A percentile compares a stretch with the other conserved stretches of the same genome.
Conservation (phyloP, 2,797 vertebrate genomes). For the Cryptoprocta ferox region DNA sequence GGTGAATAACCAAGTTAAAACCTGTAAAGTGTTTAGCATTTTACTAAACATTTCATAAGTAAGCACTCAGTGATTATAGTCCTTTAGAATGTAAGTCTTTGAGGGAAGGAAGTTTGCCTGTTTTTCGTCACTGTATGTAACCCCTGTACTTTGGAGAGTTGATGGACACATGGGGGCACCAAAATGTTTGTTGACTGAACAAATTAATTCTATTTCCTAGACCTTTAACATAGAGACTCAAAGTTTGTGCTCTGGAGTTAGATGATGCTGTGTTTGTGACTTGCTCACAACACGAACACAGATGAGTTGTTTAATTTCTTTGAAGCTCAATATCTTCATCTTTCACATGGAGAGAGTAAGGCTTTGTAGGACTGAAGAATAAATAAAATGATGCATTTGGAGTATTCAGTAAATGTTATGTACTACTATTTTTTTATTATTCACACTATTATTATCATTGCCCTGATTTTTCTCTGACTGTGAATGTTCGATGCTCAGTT, state of each 20-base stretch:
- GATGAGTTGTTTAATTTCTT: background rate
- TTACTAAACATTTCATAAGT: background rate
- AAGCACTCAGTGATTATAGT: background rate
- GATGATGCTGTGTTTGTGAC: background rate
- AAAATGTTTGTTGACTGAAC: background rate
- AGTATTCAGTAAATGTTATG: background rate
- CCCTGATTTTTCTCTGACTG: background rate
- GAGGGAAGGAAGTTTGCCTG: background rate
- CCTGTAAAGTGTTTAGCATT: background rate
- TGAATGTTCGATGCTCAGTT: background rate
- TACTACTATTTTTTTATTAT: background rate
- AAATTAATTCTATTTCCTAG: background rate
- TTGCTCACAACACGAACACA: background rate
- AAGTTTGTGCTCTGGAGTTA: background rate
- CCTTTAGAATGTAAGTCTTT: background rate
- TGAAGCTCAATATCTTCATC: background rate
- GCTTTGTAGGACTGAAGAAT: background rate
- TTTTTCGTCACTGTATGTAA: background rate
- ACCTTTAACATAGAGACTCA: background rate
- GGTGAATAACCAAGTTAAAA: background rate
- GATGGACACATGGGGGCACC: background rate
- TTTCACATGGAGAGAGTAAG: background rate
- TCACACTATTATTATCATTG: background rate
- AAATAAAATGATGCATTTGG: conserved; percentile 3
- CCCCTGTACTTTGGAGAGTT: background rate